Evolutionary conservation across 2,113 vertebrate species (phyloP).

Genomic region (Canis aureus): DNA sequence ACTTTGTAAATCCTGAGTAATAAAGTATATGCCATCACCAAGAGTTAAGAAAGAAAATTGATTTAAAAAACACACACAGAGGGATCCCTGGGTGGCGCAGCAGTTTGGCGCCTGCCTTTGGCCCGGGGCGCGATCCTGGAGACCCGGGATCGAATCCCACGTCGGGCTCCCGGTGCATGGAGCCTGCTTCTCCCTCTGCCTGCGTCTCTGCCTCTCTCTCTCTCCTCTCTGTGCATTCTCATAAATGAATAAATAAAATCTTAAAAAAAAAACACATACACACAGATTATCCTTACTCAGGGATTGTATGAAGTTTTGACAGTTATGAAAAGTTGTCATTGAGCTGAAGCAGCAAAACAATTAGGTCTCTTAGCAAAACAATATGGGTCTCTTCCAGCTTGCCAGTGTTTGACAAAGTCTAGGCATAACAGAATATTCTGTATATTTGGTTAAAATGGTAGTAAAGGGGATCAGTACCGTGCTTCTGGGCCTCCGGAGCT

Average conservation of each 20-base stretch:
- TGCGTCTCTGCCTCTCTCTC: no score
- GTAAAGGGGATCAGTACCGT: not conserved
- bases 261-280: no score
- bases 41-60: not conserved
- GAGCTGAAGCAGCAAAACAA: not conserved
- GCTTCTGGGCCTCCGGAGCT: not conserved
- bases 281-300: not conserved
- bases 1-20: not conserved
- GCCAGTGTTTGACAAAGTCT: not conserved
- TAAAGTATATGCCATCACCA: not conserved
- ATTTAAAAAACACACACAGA: not conserved
- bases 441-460: not conserved
- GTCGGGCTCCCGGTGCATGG: no score
- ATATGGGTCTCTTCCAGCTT: not conserved
- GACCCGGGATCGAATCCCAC: no score
- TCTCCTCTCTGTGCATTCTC: no score
- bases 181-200: no score
- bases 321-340: not conserved
- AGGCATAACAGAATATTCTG: no score
- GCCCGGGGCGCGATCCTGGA: no score
- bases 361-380: not conserved
- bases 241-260: no score
- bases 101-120: no score
- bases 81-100: no score
- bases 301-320: not conserved